A percentile compares a stretch with the other conserved stretches of the same genome.
Evolutionary conservation across 2,888 invertebrate genomes (phyloP).

Genomic region (Oligia fasciuncula): DNA sequence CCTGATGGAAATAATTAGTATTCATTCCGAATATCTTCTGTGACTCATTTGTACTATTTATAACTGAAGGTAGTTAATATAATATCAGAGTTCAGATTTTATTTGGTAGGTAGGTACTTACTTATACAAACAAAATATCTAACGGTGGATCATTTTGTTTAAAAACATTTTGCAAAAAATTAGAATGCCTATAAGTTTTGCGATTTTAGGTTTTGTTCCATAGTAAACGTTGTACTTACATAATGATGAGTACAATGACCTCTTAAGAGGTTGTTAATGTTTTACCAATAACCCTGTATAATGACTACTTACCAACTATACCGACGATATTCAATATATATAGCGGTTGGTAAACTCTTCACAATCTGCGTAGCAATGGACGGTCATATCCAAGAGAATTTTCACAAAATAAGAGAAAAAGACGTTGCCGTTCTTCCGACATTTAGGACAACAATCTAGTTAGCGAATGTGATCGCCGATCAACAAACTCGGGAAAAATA

Average conservation of each 20-base stretch:
- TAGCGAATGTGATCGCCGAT: neutral
- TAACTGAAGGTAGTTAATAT: neutral
- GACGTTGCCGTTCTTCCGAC: neutral
- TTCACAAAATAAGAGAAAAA: neutral
- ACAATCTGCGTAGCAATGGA: neutral
- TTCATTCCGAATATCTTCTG: slow-evolving; percentile 31
- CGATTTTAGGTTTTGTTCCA: too few relatives aligned
- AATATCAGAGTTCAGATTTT: neutral
- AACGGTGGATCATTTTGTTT: neutral
- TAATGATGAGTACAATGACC: too few relatives aligned
- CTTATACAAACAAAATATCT: neutral
- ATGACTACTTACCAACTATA: too few relatives aligned
- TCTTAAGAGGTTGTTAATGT: too few relatives aligned
- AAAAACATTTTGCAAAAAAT: neutral
- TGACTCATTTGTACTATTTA: slow-evolving; percentile 7
- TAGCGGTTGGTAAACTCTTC: too few relatives aligned
- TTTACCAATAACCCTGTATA: too few relatives aligned
- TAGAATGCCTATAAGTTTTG: neutral
- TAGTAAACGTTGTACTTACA: too few relatives aligned
- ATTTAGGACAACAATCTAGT: neutral
- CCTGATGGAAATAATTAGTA: slow-evolving; percentile 14
- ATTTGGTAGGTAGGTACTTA: neutral
- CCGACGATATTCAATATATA: too few relatives aligned
- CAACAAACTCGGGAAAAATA: neutral
- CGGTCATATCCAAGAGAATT: neutral